phyloP scores from a whole-genome alignment of 2,113 vertebrate species.

The Antigone vipio region DNA sequence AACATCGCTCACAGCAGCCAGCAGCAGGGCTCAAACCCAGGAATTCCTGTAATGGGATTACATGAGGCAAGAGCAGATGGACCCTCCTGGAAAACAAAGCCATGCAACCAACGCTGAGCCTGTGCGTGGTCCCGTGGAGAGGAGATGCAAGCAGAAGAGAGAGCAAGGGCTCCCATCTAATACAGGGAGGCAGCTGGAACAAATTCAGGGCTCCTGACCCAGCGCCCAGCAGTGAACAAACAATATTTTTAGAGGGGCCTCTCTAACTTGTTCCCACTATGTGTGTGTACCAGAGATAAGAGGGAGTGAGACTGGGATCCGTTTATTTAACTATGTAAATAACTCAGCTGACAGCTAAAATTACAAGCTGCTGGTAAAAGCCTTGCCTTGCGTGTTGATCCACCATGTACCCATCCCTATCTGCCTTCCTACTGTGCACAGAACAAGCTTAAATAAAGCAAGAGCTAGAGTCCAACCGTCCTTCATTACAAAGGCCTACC shows the following conservation, averaged over 20 bases:
- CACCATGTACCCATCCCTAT: neutral
- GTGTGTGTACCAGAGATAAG: neutral
- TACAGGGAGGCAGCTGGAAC: neutral
- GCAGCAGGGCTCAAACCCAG: neutral
- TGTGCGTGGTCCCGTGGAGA: neutral
- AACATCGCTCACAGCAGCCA: neutral
- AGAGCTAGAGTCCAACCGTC: neutral
- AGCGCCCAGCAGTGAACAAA: neutral
- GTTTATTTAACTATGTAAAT: neutral
- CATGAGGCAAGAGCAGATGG: neutral
- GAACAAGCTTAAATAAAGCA: neutral
- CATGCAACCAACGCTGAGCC: neutral
- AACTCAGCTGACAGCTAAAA: neutral
- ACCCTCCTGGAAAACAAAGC: neutral
- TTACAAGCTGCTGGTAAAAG: neutral
- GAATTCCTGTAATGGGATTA: neutral
- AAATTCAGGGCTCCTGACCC: neutral
- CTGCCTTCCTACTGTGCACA: neutral
- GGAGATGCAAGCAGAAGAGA: neutral
- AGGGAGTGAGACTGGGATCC: neutral
- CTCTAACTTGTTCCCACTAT: neutral
- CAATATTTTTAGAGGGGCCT: neutral
- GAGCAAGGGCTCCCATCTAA: neutral
- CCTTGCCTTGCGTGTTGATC: neutral
- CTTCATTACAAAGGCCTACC: neutral